Evolutionary conservation across 2,888 invertebrate genomes (phyloP).

Genomic region (Cephonodes hylas): DNA sequence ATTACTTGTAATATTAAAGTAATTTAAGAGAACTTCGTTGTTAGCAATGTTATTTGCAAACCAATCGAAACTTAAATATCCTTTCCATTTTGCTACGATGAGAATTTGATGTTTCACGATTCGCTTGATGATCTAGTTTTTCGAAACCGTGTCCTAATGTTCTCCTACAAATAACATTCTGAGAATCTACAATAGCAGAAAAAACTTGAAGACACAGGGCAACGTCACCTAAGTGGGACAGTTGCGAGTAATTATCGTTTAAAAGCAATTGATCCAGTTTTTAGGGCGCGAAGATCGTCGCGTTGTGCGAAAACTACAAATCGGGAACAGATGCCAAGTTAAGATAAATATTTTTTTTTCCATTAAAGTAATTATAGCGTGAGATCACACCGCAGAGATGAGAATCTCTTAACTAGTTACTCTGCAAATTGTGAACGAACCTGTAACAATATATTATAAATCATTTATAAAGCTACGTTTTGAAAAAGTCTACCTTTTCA

Average conservation of each 20-base stretch:
- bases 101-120: not conserved
- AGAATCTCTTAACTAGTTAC: not conserved
- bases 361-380: slow-evolving; percentile 31
- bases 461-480: too few relatives aligned
- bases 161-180: not conserved
- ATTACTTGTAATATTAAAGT: too few relatives aligned
- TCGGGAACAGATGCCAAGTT: not conserved
- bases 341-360: not conserved
- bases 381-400: slow-evolving; percentile 14
- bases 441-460: too few relatives aligned
- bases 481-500: not conserved
- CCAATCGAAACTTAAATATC: not conserved
- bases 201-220: slow-evolving; percentile 33
- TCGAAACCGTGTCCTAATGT: not conserved
- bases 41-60: not conserved
- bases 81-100: not conserved
- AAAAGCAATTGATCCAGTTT: slow-evolving; percentile 45
- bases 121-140: not conserved
- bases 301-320: slow-evolving; percentile 37
- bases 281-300: slow-evolving; percentile 53
- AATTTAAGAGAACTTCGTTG: not conserved
- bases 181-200: slow-evolving; percentile 24
- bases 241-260: slow-evolving; percentile 23
- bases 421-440: not conserved
- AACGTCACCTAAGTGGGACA: slow-evolving; percentile 42